Conservation (phyloP, 2,113 vertebrate species). For the Alethe castanea region DNA sequence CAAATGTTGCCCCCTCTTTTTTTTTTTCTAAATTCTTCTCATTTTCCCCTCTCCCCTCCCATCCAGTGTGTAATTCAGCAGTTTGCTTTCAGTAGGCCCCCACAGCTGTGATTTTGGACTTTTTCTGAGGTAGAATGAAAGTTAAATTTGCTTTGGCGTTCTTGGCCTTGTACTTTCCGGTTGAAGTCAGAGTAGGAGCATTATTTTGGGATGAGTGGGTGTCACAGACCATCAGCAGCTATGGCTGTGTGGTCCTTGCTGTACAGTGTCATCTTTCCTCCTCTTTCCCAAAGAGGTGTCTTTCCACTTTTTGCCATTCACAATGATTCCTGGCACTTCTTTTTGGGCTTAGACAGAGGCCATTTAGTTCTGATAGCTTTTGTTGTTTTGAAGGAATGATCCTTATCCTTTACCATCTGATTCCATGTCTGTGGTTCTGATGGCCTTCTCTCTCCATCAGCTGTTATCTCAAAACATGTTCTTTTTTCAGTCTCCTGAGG, state of each 20-base stretch:
- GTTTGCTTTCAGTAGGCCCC: background rate
- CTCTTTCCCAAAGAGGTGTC: background rate
- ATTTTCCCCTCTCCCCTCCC: background rate
- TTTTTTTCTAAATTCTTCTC: background rate
- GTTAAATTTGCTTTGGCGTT: background rate
- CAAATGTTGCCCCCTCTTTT: background rate
- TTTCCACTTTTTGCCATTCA: background rate
- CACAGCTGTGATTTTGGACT: background rate
- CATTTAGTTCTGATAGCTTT: background rate
- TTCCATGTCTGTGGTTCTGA: background rate
- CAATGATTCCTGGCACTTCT: background rate
- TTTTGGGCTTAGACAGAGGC: background rate
- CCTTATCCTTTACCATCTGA: background rate
- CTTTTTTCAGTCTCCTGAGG: background rate
- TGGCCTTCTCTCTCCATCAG: background rate
- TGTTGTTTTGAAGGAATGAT: background rate
- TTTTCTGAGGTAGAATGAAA: background rate
- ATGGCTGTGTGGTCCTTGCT: accelerated
- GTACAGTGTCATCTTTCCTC: background rate
- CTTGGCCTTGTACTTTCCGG: background rate
- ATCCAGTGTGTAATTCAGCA: background rate
- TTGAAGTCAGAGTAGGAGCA: background rate
- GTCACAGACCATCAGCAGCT: background rate
- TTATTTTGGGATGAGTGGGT: background rate
- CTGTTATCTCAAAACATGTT: background rate